Evolutionary conservation across 1,140 invertebrate genomes (phyloP).

Genomic region (Harlomillsia oculata): DNA sequence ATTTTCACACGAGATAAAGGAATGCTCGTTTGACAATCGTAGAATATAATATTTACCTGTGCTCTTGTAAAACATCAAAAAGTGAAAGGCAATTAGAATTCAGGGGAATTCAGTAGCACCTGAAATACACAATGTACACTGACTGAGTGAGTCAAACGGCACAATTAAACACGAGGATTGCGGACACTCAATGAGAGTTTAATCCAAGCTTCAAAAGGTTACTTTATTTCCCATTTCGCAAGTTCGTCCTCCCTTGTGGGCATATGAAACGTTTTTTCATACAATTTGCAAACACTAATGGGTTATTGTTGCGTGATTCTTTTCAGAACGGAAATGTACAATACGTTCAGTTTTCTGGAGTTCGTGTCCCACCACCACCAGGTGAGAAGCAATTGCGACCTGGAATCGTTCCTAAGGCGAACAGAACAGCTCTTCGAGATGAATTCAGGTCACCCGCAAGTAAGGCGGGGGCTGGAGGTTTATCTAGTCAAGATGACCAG

Average conservation of each 20-base stretch:
- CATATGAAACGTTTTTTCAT: not conserved
- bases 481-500: not conserved
- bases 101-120: too few relatives aligned
- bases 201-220: not conserved
- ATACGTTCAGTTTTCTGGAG: slow-evolving; percentile 18
- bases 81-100: too few relatives aligned
- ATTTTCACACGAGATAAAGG: too few relatives aligned
- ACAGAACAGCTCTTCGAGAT: not conserved
- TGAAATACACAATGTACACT: not conserved
- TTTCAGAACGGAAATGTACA: slow-evolving; percentile 18
- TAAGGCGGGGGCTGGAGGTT: too few relatives aligned
- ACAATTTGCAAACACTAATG: not conserved
- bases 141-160: not conserved
- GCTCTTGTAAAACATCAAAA: too few relatives aligned
- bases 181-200: not conserved
- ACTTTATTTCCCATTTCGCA: too few relatives aligned
- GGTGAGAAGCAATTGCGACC: slow-evolving; percentile 12
- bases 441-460: not conserved
- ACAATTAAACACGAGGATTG: not conserved
- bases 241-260: not conserved
- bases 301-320: not conserved
- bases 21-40: too few relatives aligned
- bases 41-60: too few relatives aligned
- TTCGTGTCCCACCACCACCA: slow-evolving; percentile 17
- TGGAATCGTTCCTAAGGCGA: slow-evolving; percentile 11